Evolutionary conservation across 1,140 invertebrate species (phyloP), one percentile per base, ranked within the genome.

Genomic region (Drosophila subobscura): DNA sequence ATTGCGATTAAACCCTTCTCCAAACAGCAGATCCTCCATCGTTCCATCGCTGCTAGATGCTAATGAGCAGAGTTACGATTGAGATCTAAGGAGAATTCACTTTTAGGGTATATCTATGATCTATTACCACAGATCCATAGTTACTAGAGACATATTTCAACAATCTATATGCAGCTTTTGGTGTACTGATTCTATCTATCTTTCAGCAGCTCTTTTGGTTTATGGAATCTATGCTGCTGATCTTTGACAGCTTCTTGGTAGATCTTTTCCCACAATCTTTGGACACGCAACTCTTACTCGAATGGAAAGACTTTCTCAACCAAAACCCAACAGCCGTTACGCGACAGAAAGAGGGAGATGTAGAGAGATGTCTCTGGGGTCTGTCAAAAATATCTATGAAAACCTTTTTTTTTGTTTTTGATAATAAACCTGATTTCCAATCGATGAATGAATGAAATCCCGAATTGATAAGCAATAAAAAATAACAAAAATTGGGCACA

Each of bases 331-430:
- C 46, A 41, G 44, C 64, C 59, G 77, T 80, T 86, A 79, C 64
- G 53, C 68, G 53, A 49, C 59, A 42, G n/a, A 52, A 49, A 63
- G 53, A 68, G 58, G 49, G 2, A 20, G n/a, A 55, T 12, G 23
- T 5, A 44, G 37, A 42, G 22, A 29, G 29, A 20, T 20, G 20
- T 45, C 42, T 63, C 54, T 29, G 50, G 45, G 20, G 25, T 45
- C 47, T 59, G 57, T 64, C 72, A 74, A 64, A 73, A 73, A 60
- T 80, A 60, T 80, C 71, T 81, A 81, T 81, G 72, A 81, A 81
- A 81, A 68, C 54, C 63, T 55, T 59, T 10, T 37, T 33, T 66
- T 67, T 47, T 52, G n/a, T 53, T 23, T 68, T 71, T 85, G 67
- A 79, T 75, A 84, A 84, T 59, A 79, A 80, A 79, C 68, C 54